A percentile compares a stretch with the other conserved stretches of the same genome.
phyloP scores from a whole-genome alignment of 1,140 invertebrate genomes.

The Oppia nitens region DNA sequence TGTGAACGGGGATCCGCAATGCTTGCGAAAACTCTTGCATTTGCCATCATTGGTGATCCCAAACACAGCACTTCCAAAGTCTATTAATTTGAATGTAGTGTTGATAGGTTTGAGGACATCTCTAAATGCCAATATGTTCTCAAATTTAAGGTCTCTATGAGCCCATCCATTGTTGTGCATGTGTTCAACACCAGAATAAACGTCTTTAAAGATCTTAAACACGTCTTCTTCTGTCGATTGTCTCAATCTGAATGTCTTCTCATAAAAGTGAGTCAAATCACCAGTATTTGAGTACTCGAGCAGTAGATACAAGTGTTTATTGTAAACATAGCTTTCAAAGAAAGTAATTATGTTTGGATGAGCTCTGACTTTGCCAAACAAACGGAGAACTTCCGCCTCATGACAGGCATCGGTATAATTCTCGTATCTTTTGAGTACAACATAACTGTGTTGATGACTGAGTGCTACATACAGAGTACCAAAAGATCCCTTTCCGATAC shows the following conservation, averaged over 20 bases:
- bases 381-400: no score
- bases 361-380: no score
- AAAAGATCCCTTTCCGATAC: no score
- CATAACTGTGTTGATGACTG: no score
- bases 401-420: no score
- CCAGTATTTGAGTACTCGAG: neutral
- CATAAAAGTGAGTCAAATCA: neutral
- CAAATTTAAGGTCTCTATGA: neutral
- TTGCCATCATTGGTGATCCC: neutral
- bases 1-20: no score
- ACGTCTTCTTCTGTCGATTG: neutral
- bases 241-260: neutral
- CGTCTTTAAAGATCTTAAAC: neutral
- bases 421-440: no score
- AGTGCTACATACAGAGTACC: no score
- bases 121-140: neutral
- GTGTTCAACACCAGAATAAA: neutral
- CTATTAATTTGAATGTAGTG: neutral
- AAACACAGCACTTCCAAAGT: neutral
- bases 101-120: neutral
- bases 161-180: neutral
- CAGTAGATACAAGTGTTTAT: neutral
- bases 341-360: no score
- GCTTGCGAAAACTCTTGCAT: neutral
- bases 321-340: no score